Conservation (phyloP, 2,797 vertebrate species). For the Ispidina picta region DNA sequence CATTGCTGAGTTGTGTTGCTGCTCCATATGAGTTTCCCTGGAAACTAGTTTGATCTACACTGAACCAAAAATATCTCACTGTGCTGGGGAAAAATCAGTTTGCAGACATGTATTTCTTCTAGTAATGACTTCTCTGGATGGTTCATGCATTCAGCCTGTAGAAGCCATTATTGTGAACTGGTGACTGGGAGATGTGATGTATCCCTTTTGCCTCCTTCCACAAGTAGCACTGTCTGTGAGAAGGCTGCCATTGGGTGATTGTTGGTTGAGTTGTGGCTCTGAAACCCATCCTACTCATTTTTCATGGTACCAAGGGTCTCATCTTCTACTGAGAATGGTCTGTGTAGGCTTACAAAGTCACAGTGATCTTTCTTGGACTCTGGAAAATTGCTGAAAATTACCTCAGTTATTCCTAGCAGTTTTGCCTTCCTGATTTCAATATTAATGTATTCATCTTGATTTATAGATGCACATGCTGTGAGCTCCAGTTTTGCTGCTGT, state of each 20-base stretch:
- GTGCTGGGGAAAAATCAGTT: neutral
- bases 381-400: neutral
- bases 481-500: neutral
- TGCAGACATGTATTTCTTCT: neutral
- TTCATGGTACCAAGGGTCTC: neutral
- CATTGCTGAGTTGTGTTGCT: constrained; percentile 12
- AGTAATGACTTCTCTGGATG: neutral
- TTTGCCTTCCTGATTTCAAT: neutral
- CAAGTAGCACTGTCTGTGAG: rapidly evolving
- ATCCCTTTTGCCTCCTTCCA: neutral
- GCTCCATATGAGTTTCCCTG: constrained; percentile 11
- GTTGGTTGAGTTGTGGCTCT: neutral
- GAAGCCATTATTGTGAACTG: neutral
- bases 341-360: neutral
- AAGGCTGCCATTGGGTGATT: neutral
- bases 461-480: neutral
- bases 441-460: neutral
- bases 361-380: neutral
- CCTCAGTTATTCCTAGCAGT: neutral
- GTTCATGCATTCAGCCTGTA: neutral
- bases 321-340: neutral
- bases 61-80: constrained; percentile 46
- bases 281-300: neutral
- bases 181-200: rapidly evolving
- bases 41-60: constrained; percentile 15